These are phyloP conservation scores for Pollenia amentaria DNA, from an alignment of 2,888 invertebrate species.

Conservation along the genomic window DNA sequence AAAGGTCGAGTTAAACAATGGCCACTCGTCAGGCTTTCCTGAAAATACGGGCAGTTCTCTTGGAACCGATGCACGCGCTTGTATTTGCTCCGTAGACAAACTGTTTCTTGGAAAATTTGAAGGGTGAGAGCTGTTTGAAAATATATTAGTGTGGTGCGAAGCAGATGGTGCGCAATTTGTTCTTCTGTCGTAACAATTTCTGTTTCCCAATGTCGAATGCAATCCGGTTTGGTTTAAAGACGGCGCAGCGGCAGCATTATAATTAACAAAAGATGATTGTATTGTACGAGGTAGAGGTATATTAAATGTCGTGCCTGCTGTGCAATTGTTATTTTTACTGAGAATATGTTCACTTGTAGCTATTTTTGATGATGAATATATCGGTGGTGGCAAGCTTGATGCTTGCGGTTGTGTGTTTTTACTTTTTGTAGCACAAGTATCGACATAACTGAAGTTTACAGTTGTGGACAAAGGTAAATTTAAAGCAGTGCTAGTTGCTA, in stretches of 20 bases:
- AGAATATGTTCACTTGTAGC: too few relatives aligned
- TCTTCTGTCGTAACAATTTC: not conserved
- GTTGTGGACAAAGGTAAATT: too few relatives aligned
- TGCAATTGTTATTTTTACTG: too few relatives aligned
- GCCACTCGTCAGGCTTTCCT: constrained; percentile 63
- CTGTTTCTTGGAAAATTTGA: not conserved
- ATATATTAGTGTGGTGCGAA: not conserved
- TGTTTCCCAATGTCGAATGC: not conserved
- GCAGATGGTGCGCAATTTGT: not conserved
- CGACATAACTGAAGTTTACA: too few relatives aligned
- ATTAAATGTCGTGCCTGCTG: too few relatives aligned
- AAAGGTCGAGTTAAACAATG: constrained; percentile 60
- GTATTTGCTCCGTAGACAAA: constrained; percentile 4
- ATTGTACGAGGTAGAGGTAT: too few relatives aligned
- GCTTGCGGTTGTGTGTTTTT: too few relatives aligned
- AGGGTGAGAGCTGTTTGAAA: not conserved
- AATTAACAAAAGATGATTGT: not conserved
- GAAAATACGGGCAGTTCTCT: constrained; percentile 59
- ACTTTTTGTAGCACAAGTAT: too few relatives aligned
- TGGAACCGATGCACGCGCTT: constrained; percentile 46
- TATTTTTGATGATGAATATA: too few relatives aligned
- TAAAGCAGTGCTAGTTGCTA: too few relatives aligned
- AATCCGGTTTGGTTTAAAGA: not conserved
- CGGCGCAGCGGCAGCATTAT: not conserved
- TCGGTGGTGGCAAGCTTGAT: too few relatives aligned